Evolutionary conservation across 1,140 invertebrate genomes (phyloP).

Genomic region (Meloidogyne floridensis): DNA sequence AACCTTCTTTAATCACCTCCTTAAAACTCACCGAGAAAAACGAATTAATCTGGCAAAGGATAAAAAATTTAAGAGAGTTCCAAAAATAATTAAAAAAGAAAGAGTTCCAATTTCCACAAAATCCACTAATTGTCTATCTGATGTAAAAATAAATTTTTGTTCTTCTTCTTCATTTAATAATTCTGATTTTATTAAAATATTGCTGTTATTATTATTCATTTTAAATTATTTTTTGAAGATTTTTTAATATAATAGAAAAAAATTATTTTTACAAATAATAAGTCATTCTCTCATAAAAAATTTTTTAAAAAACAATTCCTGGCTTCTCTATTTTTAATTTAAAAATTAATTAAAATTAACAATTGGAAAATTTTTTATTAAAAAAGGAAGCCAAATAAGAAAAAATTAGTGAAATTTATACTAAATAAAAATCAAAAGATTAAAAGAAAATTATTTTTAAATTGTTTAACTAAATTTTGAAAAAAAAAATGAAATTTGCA

Average conservation of each 20-base stretch:
- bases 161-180: background rate
- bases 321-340: background rate
- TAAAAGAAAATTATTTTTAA: too few species aligned
- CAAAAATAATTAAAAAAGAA: slow-evolving; percentile 42
- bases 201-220: background rate
- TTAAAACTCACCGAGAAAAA: slow-evolving; percentile 42
- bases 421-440: too few species aligned
- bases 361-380: background rate
- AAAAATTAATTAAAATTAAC: slow-evolving; percentile 12
- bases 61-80: slow-evolving; percentile 46
- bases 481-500: too few species aligned
- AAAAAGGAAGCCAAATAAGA: background rate
- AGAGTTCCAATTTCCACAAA: slow-evolving; percentile 47
- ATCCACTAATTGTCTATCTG: slow-evolving; percentile 35
- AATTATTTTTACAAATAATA: too few species aligned
- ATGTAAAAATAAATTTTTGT: background rate
- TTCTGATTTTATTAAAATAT: background rate
- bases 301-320: too few species aligned
- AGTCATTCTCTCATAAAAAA: background rate
- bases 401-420: too few species aligned
- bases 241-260: too few species aligned
- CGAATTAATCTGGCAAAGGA: slow-evolving; percentile 44
- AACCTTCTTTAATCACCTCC: too few species aligned
- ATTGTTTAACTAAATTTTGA: too few species aligned
- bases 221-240: background rate